Evolutionary conservation across 2,797 vertebrate species (phyloP), one percentile per base, ranked within the genome.

Genomic region (Tauraco hartlaubi): DNA sequence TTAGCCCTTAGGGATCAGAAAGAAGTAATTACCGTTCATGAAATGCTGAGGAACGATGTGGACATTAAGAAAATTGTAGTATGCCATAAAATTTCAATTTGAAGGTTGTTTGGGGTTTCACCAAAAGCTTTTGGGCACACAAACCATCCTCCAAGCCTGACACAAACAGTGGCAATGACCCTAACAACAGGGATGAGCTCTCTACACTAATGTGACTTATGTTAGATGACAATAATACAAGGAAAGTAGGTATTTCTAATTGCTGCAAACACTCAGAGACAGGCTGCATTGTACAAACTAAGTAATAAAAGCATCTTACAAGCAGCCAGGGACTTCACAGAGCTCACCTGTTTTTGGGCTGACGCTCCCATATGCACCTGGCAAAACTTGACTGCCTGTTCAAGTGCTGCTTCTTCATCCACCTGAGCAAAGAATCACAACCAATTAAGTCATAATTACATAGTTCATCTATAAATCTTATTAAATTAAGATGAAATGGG

Each of bases 371-470:
- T 98, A 83, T 99, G 99, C 89, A 99, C 98, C 98, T 99, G 99
- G 97, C 99, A 99, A 98, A 99, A 99, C 98, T 99, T 99, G 97
- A 99, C 98, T 25, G 99, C 99, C 97, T 99, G 99, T 93, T 99
- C 99, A 97, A 99, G 97, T 15, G 99, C 99, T 25, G 98, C 99
- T 71, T 99, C 99, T 98, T 99, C 99, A 37, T 99, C 99, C 84
- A 99, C 99, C 99, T 99, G 97, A 96, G 92, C 63, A 97, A 37
- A 98, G 7, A 94, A 73, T 80, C 13, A 82, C 61, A 92, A 46
- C 22, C 59, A 76, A 95, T 78, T 37, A 93, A 84, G 48, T 44
- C 6, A 4, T 28, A 64, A 81, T 77, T 83, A 92, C 31, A 69
- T 69, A 86, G 66, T 28, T 88, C 58, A 61, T 72, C 33, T 78